A percentile compares a stretch with the other conserved stretches of the same genome.
Evolutionary conservation across 2,113 vertebrate genomes (phyloP).

Genomic region (Triplophysa tibetana): DNA sequence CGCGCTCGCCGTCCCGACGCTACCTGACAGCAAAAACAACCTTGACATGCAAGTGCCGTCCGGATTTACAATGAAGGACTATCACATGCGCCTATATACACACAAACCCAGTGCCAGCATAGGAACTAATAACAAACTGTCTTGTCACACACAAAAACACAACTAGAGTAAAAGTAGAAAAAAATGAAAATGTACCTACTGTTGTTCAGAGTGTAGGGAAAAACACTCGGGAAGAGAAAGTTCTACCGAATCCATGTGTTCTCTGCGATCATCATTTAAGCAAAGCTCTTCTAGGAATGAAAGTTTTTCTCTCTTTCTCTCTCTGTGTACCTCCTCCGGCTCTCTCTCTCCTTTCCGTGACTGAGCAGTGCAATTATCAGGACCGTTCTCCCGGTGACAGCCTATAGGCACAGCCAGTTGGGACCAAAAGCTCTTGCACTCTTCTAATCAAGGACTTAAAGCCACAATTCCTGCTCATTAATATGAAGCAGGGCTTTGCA

Average conservation of each 20-base stretch:
- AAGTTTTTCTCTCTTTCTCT: slow-evolving; percentile 80
- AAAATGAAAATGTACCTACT: slow-evolving; percentile 94
- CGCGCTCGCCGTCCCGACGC: slow-evolving; percentile 53
- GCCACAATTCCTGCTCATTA: slow-evolving; percentile 95
- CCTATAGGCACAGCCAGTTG: slow-evolving; percentile 85
- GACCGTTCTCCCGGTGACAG: slow-evolving; percentile 77
- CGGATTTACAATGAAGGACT: slow-evolving; percentile 63
- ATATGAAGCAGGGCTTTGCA: slow-evolving; percentile 94
- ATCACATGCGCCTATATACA: slow-evolving; percentile 62
- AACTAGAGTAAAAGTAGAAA: slow-evolving; percentile 64
- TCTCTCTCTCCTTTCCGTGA: slow-evolving; percentile 73
- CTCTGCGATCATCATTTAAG: slow-evolving; percentile 87
- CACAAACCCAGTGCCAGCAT: slow-evolving; percentile 45
- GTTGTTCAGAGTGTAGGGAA: slow-evolving; percentile 98
- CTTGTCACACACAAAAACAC: slow-evolving; percentile 48
- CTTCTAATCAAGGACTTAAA: slow-evolving; percentile 99
- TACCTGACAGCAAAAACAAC: slow-evolving; percentile 74
- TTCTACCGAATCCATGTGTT: slow-evolving; percentile 99
- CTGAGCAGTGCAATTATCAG: slow-evolving; percentile 88
- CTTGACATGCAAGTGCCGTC: slow-evolving; percentile 66
- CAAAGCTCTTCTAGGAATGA: slow-evolving; percentile 85
- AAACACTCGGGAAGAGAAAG: slow-evolving; percentile 95
- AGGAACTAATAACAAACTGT: slow-evolving; percentile 57
- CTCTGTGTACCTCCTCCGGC: slow-evolving; percentile 61
- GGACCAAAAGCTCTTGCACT: slow-evolving; percentile 91